Base-by-base conservation (phyloP, 2,888 invertebrate genomes). In the Muscina levida region DNA sequence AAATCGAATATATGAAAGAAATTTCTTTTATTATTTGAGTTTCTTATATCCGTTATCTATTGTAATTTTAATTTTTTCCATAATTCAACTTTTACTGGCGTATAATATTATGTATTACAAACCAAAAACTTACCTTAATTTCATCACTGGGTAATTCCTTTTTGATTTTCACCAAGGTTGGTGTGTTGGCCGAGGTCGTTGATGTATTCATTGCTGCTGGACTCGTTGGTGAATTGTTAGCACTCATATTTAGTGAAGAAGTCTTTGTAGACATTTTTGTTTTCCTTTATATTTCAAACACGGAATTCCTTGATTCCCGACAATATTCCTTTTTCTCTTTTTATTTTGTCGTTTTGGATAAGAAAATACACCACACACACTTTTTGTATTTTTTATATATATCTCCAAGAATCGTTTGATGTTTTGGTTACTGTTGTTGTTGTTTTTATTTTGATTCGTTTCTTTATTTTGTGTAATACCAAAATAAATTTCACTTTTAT, bases 141-240 rank as follows among this genome's bases (percentile, higher is more conserved):
- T 95, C 95, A 91, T 95, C 95, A 91, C 94, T 94, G 81, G 92
- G 91, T 85, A 93, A 91, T 89, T 95, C 95, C 90, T 94, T 94
- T 90, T 95, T 95, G 72, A 90, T 90, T 82, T 90, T 90, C 8
- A 90, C 88, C 75, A 56, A 68, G 26, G 77, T 74, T 78, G 82
- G 70, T 71, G 82, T 71, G 72, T 70, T 59, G 66, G 19, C 71
- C 19, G 80, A 57, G 56, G 79, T 37, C 11, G 80, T 77, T 59
- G 84, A 48, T 10, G 80, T 46, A 48, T 82, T 68, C 74, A 83
- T 85, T 75, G 81, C 79, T 48, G 83, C 79, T 24, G 82, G 37
- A 79, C 68, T 81, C 37, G 76, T 72, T 42, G 81, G 59, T 39
- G 80, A 81, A 77, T 65, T 81, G 66, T 72, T 78, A 73, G 70